These are phyloP conservation scores for Diachrysia chrysitis DNA, from an alignment of 2,888 invertebrate species.

Conservation along the genomic window DNA sequence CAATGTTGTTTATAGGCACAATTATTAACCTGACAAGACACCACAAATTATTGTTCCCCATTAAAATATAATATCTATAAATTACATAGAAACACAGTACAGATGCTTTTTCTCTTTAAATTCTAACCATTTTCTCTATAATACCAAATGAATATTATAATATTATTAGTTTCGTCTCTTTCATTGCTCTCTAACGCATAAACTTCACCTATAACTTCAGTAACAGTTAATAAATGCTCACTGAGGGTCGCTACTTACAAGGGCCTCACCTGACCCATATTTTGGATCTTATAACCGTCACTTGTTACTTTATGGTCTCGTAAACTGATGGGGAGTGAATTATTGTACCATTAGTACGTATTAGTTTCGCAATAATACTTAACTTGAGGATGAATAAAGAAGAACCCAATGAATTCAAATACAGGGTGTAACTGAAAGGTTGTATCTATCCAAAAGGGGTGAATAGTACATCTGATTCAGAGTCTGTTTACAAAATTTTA, in stretches of 20 bases:
- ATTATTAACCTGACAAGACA: too few relatives aligned
- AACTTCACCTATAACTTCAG: constrained; percentile 21
- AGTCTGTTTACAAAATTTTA: too few relatives aligned
- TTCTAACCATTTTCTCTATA: too few relatives aligned
- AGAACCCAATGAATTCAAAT: too few relatives aligned
- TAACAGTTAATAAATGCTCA: constrained; percentile 38
- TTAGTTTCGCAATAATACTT: not conserved
- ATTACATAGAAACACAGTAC: too few relatives aligned
- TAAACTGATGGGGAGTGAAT: constrained; percentile 9
- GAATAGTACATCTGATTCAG: too few relatives aligned
- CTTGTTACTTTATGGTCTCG: constrained; percentile 15
- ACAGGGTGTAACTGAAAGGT: too few relatives aligned
- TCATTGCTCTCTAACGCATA: constrained; percentile 18
- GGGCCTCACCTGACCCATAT: constrained; percentile 36
- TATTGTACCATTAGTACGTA: not conserved
- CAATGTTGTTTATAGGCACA: too few relatives aligned
- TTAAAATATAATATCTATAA: too few relatives aligned
- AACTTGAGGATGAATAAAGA: not conserved
- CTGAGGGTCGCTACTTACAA: constrained; percentile 25
- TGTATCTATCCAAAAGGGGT: too few relatives aligned
- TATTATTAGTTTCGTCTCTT: not conserved
- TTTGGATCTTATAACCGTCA: constrained; percentile 39
- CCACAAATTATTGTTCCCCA: too few relatives aligned
- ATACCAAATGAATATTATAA: not conserved
- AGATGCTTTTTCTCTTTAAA: not conserved